Conservation (phyloP, 2,888 invertebrate genomes). For the Hirtodrosophila alboralis region DNA sequence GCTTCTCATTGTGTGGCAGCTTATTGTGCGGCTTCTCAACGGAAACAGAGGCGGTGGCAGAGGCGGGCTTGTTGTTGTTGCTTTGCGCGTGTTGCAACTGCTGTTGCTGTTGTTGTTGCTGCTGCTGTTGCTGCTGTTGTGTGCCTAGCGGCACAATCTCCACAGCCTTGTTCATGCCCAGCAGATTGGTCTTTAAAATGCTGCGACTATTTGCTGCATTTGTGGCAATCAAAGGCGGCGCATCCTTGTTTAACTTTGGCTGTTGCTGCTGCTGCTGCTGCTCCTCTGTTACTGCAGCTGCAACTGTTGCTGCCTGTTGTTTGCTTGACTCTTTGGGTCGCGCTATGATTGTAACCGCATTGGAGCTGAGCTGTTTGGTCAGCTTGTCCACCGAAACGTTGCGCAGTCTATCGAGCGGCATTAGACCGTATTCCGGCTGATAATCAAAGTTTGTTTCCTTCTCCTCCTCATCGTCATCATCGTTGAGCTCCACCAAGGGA, state of each 20-base stretch:
- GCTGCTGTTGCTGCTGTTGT: constrained; percentile 29
- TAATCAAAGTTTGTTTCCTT: constrained; percentile 1
- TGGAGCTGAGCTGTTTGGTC: constrained; percentile 81
- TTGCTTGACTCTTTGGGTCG: constrained; percentile 74
- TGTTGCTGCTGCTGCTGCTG: constrained; percentile 4
- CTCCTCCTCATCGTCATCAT: constrained; percentile 71
- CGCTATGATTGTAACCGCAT: constrained; percentile 83
- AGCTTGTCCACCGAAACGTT: constrained; percentile 81
- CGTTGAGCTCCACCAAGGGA: constrained; percentile 74
- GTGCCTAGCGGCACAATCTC: constrained; percentile 80
- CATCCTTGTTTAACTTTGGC: constrained; percentile 46
- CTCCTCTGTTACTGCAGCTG: constrained; percentile 12
- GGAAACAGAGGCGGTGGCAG: no score
- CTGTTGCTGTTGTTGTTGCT: constrained; percentile 8
- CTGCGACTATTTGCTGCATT: constrained; percentile 78
- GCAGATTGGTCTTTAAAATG: constrained; percentile 82
- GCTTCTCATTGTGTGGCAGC: no score
- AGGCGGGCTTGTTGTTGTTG: no score
- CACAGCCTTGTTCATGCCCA: constrained; percentile 76
- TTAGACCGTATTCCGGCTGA: constrained; percentile 3
- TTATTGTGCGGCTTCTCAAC: no score
- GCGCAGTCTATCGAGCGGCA: constrained; percentile 41
- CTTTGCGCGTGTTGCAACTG: not conserved
- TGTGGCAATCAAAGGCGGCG: constrained; percentile 46
- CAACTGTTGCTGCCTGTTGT: constrained; percentile 46